These are phyloP conservation scores for Leptinotarsa defecta DNA, from an alignment of 1,140 invertebrate species.

Conservation along the genomic window DNA sequence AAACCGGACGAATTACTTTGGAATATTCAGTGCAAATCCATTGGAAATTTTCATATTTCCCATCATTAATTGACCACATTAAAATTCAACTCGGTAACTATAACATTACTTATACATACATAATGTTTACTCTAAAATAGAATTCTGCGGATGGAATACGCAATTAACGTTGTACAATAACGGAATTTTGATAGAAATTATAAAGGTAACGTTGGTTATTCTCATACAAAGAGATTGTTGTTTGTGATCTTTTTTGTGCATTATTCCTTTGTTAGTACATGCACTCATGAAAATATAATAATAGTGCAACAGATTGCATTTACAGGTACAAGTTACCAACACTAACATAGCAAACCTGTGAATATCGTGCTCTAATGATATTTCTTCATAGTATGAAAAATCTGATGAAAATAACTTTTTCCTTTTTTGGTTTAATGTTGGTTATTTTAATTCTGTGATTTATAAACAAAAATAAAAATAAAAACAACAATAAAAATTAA, in stretches of 20 bases:
- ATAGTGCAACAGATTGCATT: too few species aligned
- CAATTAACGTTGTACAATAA: not conserved
- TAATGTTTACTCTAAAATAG: constrained; percentile 4
- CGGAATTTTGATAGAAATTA: constrained; percentile 6
- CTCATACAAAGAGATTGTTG: not conserved
- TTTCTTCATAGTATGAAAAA: too few species aligned
- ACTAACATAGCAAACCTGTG: too few species aligned
- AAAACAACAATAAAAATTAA: too few species aligned
- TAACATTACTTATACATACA: constrained; percentile 3
- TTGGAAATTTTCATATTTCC: constrained; percentile 8
- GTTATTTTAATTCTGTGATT: too few species aligned
- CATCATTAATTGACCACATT: not conserved
- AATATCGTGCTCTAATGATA: too few species aligned
- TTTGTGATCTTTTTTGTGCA: not conserved
- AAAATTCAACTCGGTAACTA: not conserved
- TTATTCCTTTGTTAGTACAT: too few species aligned
- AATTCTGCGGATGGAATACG: constrained; percentile 2
- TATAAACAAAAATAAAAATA: too few species aligned
- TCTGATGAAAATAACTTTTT: too few species aligned
- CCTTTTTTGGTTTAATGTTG: too few species aligned
- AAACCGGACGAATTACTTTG: constrained; percentile 6
- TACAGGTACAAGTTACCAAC: too few species aligned
- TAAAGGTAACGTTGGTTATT: not conserved
- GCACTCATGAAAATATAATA: too few species aligned
- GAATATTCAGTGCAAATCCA: not conserved